Evolutionary conservation across 2,113 vertebrate species (phyloP).

Genomic region (Heliornis fulica): DNA sequence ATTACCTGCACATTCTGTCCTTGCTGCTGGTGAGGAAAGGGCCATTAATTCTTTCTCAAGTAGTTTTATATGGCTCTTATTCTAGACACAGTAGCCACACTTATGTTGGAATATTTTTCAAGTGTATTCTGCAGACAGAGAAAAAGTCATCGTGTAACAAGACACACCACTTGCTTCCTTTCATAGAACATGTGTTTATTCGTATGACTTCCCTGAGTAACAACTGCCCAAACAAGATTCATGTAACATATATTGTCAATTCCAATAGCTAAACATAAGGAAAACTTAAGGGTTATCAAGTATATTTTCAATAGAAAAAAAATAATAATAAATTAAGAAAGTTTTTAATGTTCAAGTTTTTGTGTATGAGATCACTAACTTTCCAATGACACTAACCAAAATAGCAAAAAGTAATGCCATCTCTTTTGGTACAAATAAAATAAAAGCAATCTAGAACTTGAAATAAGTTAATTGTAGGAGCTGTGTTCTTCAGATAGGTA

Average conservation of each 20-base stretch:
- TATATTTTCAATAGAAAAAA: neutral
- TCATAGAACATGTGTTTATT: neutral
- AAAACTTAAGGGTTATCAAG: neutral
- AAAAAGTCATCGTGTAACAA: neutral
- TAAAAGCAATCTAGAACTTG: neutral
- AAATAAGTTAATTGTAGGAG: neutral
- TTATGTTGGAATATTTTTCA: neutral
- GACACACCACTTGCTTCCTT: neutral
- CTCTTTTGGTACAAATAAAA: neutral
- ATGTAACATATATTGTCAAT: neutral
- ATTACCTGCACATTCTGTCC: neutral
- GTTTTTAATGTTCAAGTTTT: neutral
- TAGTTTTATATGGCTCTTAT: slow-evolving; percentile 27
- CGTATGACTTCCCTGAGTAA: neutral
- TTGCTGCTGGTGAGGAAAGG: neutral
- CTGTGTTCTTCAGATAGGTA: neutral
- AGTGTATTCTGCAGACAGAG: neutral
- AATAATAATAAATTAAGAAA: rapidly evolving
- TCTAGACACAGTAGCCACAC: neutral
- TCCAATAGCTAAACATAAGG: neutral
- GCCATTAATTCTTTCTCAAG: neutral
- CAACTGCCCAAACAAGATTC: neutral
- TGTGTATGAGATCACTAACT: neutral
- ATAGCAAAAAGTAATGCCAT: neutral
- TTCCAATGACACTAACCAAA: neutral